Evolutionary conservation across 2,888 invertebrate genomes (phyloP).

Genomic region (Diogma glabrata): DNA sequence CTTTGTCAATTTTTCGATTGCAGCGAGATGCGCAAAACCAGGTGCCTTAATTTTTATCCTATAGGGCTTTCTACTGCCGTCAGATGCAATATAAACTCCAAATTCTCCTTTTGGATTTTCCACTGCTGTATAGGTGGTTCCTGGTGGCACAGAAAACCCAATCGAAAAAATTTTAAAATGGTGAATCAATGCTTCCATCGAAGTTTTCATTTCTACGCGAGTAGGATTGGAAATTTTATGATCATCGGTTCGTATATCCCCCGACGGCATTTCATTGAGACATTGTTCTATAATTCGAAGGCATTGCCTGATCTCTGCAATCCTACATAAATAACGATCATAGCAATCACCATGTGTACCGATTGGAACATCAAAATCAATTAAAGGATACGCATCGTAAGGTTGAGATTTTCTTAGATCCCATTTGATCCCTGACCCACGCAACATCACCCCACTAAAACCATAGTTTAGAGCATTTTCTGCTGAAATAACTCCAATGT

Average conservation of each 20-base stretch:
- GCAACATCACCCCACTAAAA: slow-evolving; percentile 62
- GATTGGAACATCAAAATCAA: slow-evolving; percentile 75
- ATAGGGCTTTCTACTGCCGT: slow-evolving; percentile 67
- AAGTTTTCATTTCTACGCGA: slow-evolving; percentile 70
- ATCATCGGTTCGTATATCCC: slow-evolving; percentile 69
- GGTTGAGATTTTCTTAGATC: slow-evolving; percentile 71
- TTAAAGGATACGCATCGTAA: slow-evolving; percentile 70
- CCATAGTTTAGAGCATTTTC: slow-evolving; percentile 67
- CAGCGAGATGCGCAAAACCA: slow-evolving; percentile 49
- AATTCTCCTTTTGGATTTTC: slow-evolving; percentile 83
- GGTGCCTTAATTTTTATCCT: slow-evolving; percentile 48
- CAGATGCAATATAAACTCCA: slow-evolving; percentile 75
- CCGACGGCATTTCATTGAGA: slow-evolving; percentile 69
- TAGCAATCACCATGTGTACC: slow-evolving; percentile 76
- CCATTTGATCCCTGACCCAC: slow-evolving; percentile 78
- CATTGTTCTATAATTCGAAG: slow-evolving; percentile 68
- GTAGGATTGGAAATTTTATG: slow-evolving; percentile 63
- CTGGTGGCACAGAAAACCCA: slow-evolving; percentile 75
- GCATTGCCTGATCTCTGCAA: slow-evolving; percentile 66
- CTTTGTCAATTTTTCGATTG: slow-evolving; percentile 48
- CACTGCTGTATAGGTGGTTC: slow-evolving; percentile 63
- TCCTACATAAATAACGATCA: slow-evolving; percentile 60
- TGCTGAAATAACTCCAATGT: slow-evolving; percentile 59
- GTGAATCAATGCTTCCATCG: slow-evolving; percentile 81
- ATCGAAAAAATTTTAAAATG: slow-evolving; percentile 79